Evolutionary conservation across 2,888 invertebrate genomes (phyloP), one percentile per base, ranked within the genome.

Genomic region (Emmelina monodactyla): DNA sequence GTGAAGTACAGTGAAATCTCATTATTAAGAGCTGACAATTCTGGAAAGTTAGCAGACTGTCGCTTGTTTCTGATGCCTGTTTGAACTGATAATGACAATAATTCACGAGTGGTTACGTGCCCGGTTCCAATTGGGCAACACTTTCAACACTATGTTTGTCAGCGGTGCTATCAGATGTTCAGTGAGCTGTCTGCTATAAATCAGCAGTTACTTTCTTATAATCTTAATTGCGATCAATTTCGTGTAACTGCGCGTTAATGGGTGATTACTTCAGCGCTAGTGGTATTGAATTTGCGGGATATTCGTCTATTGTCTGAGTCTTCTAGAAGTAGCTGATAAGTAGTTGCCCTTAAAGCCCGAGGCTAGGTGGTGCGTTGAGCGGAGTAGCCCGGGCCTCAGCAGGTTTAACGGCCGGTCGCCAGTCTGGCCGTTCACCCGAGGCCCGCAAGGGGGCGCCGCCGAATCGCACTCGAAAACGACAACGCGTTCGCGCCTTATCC

Each of bases 401-500:
- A 76, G 68, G 78, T 76, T 75, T 76, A 78, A 75, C 75, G 79
- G 73, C 68, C 69, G 67, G 59, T 68, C 62, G 67, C 57, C 68
- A 65, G 79, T 78, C 79, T 78, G 79, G 78, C 72, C 79, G 67
- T 79, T 79, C 73, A 79, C 76, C 78, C 78, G 75, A 53, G 73
- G 72, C 70, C 69, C 73, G 64, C 59, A 67, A 68, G 70, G 73
- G 70, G 66, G 64, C 64, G 47, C 46, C 39, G 53, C 45, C 54
- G 50, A 61, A 66, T 58, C 62, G 60, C 60, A 70, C 70, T 71
- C 73, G 73, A 75, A 75, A 75, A 71, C 66, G 55, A n/a, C n/a
- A n/a, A 54, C 65, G 75, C 72, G 73, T 69, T 55, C 68, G 69
- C 71, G 70, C 70, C 69, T 64, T 62, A 25, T 3, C 25, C 25